Percentiles rank a stretch among this genome's conserved stretches.
Evolutionary conservation across 1,140 invertebrate species (phyloP).

Genomic region (Ladona fulva): DNA sequence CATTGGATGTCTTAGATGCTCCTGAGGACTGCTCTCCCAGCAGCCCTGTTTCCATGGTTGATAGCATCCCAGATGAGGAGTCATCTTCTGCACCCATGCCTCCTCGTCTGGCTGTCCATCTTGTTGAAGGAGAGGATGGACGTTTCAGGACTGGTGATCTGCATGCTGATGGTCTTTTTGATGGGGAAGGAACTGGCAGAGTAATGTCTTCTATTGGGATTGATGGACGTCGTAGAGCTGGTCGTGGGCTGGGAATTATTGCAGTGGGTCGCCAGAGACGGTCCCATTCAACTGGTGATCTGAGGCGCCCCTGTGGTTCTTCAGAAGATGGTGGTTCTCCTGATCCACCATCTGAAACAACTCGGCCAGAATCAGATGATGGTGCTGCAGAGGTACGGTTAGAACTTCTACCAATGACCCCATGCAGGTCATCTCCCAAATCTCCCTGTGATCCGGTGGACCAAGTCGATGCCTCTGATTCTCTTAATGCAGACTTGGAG

Average conservation of each 20-base stretch:
- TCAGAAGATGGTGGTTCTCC: conserved; percentile 22
- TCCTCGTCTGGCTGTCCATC: background rate
- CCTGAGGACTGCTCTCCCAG: no score
- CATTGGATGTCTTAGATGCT: no score
- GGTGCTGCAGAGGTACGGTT: conserved; percentile 24
- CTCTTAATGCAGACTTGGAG: conserved; percentile 40
- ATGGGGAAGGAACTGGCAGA: conserved; percentile 35
- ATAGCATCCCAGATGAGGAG: background rate
- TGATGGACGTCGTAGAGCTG: background rate
- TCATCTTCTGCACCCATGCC: conserved; percentile 11
- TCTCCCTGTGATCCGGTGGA: background rate
- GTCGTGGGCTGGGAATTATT: background rate
- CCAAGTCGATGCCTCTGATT: conserved; percentile 38
- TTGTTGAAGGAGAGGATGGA: conserved; percentile 36
- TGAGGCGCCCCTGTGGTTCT: conserved; percentile 31
- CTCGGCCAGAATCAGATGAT: conserved; percentile 28
- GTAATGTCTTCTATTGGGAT: conserved; percentile 27
- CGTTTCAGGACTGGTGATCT: conserved; percentile 45
- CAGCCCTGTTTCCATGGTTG: background rate
- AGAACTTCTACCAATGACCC: background rate
- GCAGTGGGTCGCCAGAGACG: conserved; percentile 33
- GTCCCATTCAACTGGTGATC: conserved; percentile 43
- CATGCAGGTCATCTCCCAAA: background rate
- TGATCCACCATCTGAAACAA: conserved; percentile 21
- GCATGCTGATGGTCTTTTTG: conserved; percentile 38